Conservation (phyloP, 1,140 invertebrate genomes). For the Cheumatopsyche charites region DNA sequence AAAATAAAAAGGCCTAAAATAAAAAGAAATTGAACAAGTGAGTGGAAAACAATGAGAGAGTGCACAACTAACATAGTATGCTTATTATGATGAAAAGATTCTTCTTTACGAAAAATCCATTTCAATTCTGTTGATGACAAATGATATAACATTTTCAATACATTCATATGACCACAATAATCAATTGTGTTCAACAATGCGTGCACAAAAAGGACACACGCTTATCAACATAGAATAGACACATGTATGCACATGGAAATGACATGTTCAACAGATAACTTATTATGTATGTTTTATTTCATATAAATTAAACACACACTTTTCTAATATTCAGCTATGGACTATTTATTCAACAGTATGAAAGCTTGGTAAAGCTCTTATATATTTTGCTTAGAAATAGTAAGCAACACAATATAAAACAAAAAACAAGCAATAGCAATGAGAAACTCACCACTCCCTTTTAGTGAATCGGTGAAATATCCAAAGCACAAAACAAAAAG, state of each 20-base stretch:
- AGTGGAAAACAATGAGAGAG: not conserved
- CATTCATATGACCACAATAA: not conserved
- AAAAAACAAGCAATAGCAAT: constrained; percentile 23
- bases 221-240: not conserved
- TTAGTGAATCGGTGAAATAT: constrained; percentile 40
- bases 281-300: not conserved
- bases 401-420: too few species aligned
- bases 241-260: constrained; percentile 6
- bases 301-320: constrained; percentile 3
- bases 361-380: constrained; percentile 43
- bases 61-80: not conserved
- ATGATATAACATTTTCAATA: not conserved
- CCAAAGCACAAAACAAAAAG: constrained; percentile 47
- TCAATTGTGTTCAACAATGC: not conserved
- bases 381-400: constrained; percentile 25
- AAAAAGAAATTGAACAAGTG: not conserved
- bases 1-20: not conserved
- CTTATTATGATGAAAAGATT: not conserved
- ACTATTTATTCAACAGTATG: constrained; percentile 32
- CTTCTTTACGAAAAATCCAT: not conserved
- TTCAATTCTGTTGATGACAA: not conserved
- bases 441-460: constrained; percentile 47
- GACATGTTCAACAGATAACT: not conserved
- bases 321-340: constrained; percentile 24
- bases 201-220: not conserved